phyloP scores from a whole-genome alignment of 2,888 invertebrate genomes.

The Quadriops clusia region DNA sequence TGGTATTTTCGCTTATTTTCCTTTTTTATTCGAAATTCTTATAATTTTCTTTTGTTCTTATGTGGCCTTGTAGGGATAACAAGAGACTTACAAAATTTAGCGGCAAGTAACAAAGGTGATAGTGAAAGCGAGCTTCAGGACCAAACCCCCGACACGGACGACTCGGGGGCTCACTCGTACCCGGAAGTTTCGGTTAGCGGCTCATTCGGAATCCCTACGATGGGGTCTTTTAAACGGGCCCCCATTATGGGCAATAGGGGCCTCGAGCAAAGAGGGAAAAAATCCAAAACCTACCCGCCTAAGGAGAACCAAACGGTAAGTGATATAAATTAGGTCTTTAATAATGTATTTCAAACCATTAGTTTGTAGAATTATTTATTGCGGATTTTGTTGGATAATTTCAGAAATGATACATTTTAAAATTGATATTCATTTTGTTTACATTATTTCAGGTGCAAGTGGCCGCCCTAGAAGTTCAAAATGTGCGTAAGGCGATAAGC shows the following conservation, averaged over 20 bases:
- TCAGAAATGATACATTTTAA: no score
- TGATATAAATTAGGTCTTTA: conserved; percentile 5
- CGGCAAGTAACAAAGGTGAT: conserved; percentile 41
- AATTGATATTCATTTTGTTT: no score
- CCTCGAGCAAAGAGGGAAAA: conserved; percentile 50
- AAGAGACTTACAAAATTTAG: conserved; percentile 37
- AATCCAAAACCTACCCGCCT: conserved; percentile 46
- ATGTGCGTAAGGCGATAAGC: conserved; percentile 88
- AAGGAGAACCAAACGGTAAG: conserved; percentile 34
- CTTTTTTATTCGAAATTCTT: conserved; percentile 10
- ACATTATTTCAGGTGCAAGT: conserved; percentile 53
- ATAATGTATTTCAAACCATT: not conserved
- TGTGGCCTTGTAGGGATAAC: conserved; percentile 29
- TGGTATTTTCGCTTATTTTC: conserved; percentile 8
- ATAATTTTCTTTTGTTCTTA: conserved; percentile 10
- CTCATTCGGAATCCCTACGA: conserved; percentile 35
- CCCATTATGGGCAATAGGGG: conserved; percentile 50
- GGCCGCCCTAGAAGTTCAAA: conserved; percentile 89
- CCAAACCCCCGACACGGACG: conserved; percentile 64
- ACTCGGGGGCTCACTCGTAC: conserved; percentile 46
- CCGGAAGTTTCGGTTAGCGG: conserved; percentile 37
- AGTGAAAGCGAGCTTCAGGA: conserved; percentile 62
- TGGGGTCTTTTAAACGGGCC: conserved; percentile 45
- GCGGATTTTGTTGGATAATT: no score
- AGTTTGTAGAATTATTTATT: no score